Evolutionary conservation across 2,113 vertebrate genomes (phyloP).

Genomic region (Galbula dea): DNA sequence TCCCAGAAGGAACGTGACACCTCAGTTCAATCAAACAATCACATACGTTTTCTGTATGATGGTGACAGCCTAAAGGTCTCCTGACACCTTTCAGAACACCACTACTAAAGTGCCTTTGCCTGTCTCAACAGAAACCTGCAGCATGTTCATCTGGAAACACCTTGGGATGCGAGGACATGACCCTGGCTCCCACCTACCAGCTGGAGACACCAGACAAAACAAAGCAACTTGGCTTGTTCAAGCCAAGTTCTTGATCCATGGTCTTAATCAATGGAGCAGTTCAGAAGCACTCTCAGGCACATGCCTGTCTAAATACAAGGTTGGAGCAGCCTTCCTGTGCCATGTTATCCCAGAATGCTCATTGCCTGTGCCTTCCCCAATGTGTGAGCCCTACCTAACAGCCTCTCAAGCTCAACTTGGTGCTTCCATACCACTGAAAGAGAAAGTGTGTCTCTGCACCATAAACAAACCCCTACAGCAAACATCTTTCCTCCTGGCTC

Average conservation of each 20-base stretch:
- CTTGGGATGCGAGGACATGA: rapidly evolving
- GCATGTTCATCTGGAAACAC: rapidly evolving
- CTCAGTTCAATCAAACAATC: rapidly evolving
- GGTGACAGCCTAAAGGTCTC: neutral
- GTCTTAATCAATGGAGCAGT: rapidly evolving
- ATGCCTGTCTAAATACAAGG: rapidly evolving
- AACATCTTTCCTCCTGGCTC: neutral
- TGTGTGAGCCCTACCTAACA: rapidly evolving
- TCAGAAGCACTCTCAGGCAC: neutral
- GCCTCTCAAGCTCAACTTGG: neutral
- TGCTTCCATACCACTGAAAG: neutral
- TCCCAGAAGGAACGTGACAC: neutral
- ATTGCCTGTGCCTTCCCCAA: rapidly evolving
- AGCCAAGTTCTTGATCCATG: neutral
- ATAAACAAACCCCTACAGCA: neutral
- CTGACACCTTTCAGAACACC: neutral
- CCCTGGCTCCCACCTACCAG: neutral
- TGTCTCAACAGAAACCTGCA: neutral
- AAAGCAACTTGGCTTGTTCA: neutral
- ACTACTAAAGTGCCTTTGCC: neutral
- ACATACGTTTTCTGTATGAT: rapidly evolving
- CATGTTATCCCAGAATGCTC: neutral
- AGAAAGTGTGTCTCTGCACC: neutral
- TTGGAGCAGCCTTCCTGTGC: neutral
- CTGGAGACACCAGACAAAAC: neutral